These are phyloP conservation scores for Drosophila orosa DNA, from an alignment of 1,140 invertebrate genomes.

Conservation along the genomic window DNA sequence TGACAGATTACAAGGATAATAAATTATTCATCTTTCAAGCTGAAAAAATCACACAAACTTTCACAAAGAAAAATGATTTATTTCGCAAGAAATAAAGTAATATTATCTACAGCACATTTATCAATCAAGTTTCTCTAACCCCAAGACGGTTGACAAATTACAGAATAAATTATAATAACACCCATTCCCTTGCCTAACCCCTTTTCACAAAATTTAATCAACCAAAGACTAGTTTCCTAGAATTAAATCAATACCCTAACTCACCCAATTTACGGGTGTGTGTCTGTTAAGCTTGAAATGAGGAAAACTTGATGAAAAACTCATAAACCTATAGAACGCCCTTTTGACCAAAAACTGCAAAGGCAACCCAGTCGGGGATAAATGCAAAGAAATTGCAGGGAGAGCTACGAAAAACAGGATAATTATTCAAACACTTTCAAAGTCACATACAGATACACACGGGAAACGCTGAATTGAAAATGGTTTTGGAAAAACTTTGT, in stretches of 20 bases:
- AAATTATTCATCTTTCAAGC: no score
- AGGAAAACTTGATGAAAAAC: constrained; percentile 41
- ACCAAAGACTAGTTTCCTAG: constrained; percentile 13
- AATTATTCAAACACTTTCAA: constrained; percentile 81
- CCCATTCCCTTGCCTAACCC: background rate
- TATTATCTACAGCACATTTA: background rate
- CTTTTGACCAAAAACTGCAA: constrained; percentile 5
- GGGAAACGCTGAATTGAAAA: constrained; percentile 47
- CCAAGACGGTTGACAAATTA: background rate
- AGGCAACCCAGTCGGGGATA: constrained; percentile 39
- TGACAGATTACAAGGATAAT: background rate
- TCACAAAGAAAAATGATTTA: background rate
- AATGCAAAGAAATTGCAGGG: constrained; percentile 48
- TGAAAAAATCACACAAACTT: no score
- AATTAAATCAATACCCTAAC: constrained; percentile 10
- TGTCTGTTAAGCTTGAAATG: constrained; percentile 5
- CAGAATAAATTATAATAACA: constrained; percentile 24
- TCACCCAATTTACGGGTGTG: background rate
- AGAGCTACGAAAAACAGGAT: constrained; percentile 58
- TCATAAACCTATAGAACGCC: constrained; percentile 47
- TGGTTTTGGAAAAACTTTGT: constrained; percentile 44
- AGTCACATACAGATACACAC: constrained; percentile 55
- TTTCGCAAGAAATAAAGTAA: background rate
- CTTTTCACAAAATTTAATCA: constrained; percentile 9
- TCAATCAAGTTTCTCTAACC: constrained; percentile 11